Conservation (phyloP, 2,797 vertebrate species). For the Epinephelus malabaricus region DNA sequence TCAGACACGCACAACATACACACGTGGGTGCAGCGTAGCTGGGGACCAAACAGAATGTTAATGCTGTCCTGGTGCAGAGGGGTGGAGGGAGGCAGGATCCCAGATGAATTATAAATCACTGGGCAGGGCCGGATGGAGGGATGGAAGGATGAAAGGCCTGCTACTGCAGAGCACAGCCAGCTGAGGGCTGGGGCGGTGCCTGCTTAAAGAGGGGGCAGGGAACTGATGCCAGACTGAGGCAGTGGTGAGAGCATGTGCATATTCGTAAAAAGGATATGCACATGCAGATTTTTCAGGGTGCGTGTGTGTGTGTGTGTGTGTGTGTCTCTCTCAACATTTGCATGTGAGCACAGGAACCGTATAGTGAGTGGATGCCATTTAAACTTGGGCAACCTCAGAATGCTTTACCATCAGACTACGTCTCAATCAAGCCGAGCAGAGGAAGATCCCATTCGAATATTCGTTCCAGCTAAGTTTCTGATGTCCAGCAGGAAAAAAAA, state of each 20-base stretch:
- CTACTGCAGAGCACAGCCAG: constrained; percentile 75
- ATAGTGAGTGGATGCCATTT: neutral
- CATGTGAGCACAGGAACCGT: neutral
- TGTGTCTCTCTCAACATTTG: constrained; percentile 8
- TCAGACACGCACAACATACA: constrained; percentile 62
- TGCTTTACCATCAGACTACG: neutral
- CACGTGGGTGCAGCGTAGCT: constrained; percentile 76
- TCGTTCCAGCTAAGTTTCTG: neutral
- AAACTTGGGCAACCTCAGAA: constrained; percentile 11
- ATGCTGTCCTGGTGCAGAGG: constrained; percentile 84
- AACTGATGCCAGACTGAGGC: constrained; percentile 66
- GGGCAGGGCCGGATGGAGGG: constrained; percentile 82
- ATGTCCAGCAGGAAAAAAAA: neutral
- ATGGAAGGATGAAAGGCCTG: constrained; percentile 79
- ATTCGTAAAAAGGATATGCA: constrained; percentile 6
- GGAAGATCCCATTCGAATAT: neutral
- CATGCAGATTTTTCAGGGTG: neutral
- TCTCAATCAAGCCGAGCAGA: constrained; percentile 5
- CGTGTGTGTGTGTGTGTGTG: constrained; percentile 9
- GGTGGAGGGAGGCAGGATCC: constrained; percentile 82
- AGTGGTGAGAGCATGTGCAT: constrained; percentile 40
- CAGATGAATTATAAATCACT: constrained; percentile 90
- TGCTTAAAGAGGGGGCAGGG: constrained; percentile 75
- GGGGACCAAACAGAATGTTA: constrained; percentile 85
- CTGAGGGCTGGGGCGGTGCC: constrained; percentile 78